Conservation (phyloP, 64 coral and sea anemone genomes). For the Stylophora pistillata region DNA sequence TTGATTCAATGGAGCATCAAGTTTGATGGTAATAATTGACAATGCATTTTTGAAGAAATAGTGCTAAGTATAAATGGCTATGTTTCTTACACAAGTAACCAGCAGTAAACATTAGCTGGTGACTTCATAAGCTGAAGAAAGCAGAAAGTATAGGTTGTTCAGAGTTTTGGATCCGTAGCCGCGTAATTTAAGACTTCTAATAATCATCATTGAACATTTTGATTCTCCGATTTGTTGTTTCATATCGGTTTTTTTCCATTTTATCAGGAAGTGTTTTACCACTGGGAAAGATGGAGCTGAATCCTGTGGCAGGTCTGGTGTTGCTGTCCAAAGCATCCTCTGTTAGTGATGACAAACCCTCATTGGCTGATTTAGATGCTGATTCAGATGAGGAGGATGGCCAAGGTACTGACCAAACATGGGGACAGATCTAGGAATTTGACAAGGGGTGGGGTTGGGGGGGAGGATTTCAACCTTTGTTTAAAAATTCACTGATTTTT, state of each 20-base stretch:
- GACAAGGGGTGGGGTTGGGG: too few relatives aligned
- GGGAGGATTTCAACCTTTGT: too few relatives aligned
- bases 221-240: not conserved
- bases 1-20: constrained; percentile 95
- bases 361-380: constrained; percentile 80
- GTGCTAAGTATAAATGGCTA: too few relatives aligned
- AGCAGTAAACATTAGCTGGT: too few relatives aligned
- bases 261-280: constrained; percentile 80
- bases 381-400: constrained; percentile 71
- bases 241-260: not conserved
- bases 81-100: too few relatives aligned
- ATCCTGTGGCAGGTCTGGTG: constrained; percentile 70
- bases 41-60: not conserved
- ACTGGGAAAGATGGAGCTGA: constrained; percentile 97
- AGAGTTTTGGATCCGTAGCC: too few relatives aligned
- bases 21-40: constrained; percentile 82
- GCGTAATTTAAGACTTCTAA: too few relatives aligned
- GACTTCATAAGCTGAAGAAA: too few relatives aligned
- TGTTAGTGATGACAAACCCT: constrained; percentile 75
- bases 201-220: too few relatives aligned
- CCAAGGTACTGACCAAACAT: constrained; percentile 39
- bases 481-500: too few relatives aligned
- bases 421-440: too few relatives aligned
- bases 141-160: too few relatives aligned
- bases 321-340: constrained; percentile 40